These are phyloP conservation scores for Xestobium rufovillosum DNA, from an alignment of 2,888 invertebrate genomes.

Conservation along the genomic window DNA sequence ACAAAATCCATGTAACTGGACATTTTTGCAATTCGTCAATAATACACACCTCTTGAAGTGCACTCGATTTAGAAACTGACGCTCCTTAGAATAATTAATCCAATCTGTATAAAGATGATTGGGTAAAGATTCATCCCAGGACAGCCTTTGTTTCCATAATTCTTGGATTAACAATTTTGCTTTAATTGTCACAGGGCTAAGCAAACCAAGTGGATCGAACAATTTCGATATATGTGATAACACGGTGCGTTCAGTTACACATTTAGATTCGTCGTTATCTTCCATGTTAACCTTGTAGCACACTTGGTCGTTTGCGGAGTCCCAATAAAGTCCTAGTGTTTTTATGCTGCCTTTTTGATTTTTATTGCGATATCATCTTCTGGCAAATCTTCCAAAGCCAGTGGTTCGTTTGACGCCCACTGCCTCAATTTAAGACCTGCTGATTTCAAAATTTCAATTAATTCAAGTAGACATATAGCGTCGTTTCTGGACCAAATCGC, in stretches of 20 bases:
- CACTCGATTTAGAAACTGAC: constrained; percentile 4
- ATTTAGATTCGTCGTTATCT: too few species aligned
- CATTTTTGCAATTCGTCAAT: not conserved
- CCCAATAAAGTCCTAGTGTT: constrained; percentile 13
- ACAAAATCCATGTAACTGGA: constrained; percentile 16
- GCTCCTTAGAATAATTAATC: constrained; percentile 10
- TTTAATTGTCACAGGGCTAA: constrained; percentile 22
- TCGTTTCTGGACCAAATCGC: too few species aligned
- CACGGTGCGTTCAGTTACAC: constrained; percentile 20
- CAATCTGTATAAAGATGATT: constrained; percentile 6
- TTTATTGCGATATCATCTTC: constrained; percentile 5
- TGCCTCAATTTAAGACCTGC: constrained; percentile 11
- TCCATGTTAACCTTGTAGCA: not conserved
- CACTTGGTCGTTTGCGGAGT: constrained; percentile 12
- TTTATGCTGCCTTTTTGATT: constrained; percentile 5
- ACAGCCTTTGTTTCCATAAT: constrained; percentile 21
- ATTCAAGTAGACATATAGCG: too few species aligned
- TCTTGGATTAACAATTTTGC: constrained; percentile 23
- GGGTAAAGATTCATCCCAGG: constrained; percentile 26
- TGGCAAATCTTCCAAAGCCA: constrained; percentile 1
- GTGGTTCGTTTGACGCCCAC: constrained; percentile 3
- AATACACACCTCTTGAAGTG: constrained; percentile 11
- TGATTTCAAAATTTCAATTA: constrained; percentile 6
- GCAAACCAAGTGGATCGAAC: constrained; percentile 27
- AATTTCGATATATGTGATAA: constrained; percentile 23